Evolutionary conservation across 2,888 invertebrate genomes (phyloP), one percentile per base, ranked within the genome.

Genomic region (Tiphia femorata): DNA sequence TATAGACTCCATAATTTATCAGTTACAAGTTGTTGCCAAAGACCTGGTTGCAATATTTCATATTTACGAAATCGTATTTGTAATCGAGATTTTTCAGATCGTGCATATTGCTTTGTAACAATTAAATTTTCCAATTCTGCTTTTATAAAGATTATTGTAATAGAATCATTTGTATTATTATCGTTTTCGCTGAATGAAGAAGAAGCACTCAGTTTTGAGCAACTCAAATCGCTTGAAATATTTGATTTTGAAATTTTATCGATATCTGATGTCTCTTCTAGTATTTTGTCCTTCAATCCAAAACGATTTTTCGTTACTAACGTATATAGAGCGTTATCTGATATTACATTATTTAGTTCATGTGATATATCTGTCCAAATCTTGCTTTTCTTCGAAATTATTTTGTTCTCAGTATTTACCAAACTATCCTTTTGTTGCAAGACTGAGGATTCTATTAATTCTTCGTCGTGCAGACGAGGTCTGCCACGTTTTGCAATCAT

Each of bases 11-110:
- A 49, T 37, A 55, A 47, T 44, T 35, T 42, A 19, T 10, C 20
- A 8, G 30, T 50, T 14, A 55, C 50, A 8, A 23, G 20, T 14
- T 55, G 29, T 41, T 55, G 49, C 55, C 55, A 51, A 8, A 37
- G 37, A 12, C 50, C 55, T 29, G 50, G 17, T 7, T 43, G 0
- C 12, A 55, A 50, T 14, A 55, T 30, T 14, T 25, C 23, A 1
- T 54, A 21, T 54, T 25, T 14, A 21, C 49, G 21, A 29, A 42
- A 49, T 12, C 0, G 2, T 40, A 20, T 16, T 8, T 41, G 23
- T 4, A 1, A 20, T 38, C 6, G 12, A 19, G 20, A 25, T 10
- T 49, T 41, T 10, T 47, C 35, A 10, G 49, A 29, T 49, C 49
- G 23, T 20, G 5, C 10, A 29, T 49, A 49, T 3, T 49, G 41